Base-by-base conservation (phyloP, 2,888 invertebrate genomes). In the Rutpela maculata region DNA sequence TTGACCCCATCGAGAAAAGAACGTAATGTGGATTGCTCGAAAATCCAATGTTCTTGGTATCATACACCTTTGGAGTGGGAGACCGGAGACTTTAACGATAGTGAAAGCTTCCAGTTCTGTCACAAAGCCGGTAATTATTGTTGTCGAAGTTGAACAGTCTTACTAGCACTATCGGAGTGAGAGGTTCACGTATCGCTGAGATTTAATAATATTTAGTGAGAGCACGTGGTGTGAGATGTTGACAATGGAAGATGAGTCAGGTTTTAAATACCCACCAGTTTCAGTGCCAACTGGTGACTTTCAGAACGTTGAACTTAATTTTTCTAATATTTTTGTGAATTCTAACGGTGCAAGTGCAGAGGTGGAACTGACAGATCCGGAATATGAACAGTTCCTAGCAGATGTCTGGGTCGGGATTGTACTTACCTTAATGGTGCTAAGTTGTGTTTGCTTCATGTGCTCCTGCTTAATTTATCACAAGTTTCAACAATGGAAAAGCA, bases 391-490 rank as follows among this genome's bases (percentile, higher is more conserved):
- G 78, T 91, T 92, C 78, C 89, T 93, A 76, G 92, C 92, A 72
- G 93, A 93, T 84, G 91, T 93, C 72, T 93, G 93, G 93, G 92
- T 93, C 67, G 93, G 93, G 9, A 91, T 93, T 59, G 92, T 93
- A 18, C 87, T 93, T 17, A 92, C 93, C 38, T 88, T 93, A 59
- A 91, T 93, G 87, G 92, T 93, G 74, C 89, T 93, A 22, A 92
- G 92, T 83, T 92, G 93, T 86, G 91, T 93, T 74, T 93, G 92
- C 86, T 93, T 93, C 85, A 92, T 93, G 87, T 93, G 93, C 85
- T 91, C 92, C 72, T 93, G 93, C 86, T 90, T 93, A 78, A 86
- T 93, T 35, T 93, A 93, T 85, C 93, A 93, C 89, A 93, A 93
- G 85, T 92, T 93, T 85, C 93, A 93, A 85, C 91, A 93, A 81